Evolutionary conservation across 2,888 invertebrate species (phyloP).

Genomic region (Euphydryas editha): DNA sequence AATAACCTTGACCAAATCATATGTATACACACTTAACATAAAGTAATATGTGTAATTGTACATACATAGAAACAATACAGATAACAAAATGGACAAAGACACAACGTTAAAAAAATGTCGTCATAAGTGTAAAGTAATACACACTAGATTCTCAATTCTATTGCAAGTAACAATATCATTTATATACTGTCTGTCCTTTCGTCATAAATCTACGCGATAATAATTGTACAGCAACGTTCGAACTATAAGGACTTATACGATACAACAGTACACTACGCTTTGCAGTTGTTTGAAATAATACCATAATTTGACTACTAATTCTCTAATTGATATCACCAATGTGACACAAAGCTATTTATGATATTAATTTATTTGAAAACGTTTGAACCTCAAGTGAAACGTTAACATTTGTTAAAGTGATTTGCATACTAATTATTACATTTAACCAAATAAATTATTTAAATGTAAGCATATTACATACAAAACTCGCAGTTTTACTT

Average conservation of each 20-base stretch:
- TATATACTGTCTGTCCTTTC: constrained; percentile 74
- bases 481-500: too few relatives aligned
- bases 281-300: constrained; percentile 16
- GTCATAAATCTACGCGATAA: constrained; percentile 77
- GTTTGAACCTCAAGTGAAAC: neutral
- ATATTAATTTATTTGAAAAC: neutral
- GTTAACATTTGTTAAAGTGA: neutral
- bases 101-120: neutral
- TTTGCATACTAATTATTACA: neutral
- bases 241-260: constrained; percentile 56
- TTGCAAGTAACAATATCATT: constrained; percentile 60
- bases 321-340: constrained; percentile 15
- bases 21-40: too few relatives aligned
- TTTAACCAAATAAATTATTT: neutral
- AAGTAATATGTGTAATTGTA: too few relatives aligned
- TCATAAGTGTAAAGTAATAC: constrained; percentile 14
- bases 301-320: constrained; percentile 23
- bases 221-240: constrained; percentile 75
- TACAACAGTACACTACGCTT: constrained; percentile 22
- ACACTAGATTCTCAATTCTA: constrained; percentile 36
- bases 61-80: too few relatives aligned
- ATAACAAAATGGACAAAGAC: neutral
- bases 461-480: neutral
- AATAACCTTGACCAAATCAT: too few relatives aligned
- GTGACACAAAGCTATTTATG: neutral